Base-by-base conservation (phyloP, 2,113 vertebrate species). In the Ophthalmolycus amberensis region DNA sequence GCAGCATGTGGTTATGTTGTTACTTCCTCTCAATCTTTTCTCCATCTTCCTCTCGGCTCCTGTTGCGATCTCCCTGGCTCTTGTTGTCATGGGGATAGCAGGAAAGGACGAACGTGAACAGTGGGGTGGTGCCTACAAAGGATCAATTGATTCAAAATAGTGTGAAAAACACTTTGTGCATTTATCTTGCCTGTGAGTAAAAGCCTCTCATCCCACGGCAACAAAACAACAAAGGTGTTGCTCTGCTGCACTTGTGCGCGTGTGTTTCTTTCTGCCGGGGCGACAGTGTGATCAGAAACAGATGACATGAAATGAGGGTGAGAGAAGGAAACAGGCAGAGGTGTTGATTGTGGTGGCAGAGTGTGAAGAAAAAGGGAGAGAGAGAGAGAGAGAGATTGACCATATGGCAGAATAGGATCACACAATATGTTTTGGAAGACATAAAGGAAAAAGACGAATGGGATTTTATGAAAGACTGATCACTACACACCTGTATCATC, bases 11-110 rank as follows among this genome's bases (percentile, higher is more conserved):
- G 6, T 63, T 72, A 38, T 71, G 46, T 60, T 60, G 0, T 67
- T 54, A 16, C 95, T 95, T 96, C 44, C 94, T 89, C 50, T 96
- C 63, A 48, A 70, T 77, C 44, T 50, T 42, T 34, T 63, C 29
- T 70, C 65, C 56, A 75, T 84, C 66, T 73, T 82, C 62, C 62
- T 58, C 63, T 76, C 54, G 52, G 64, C 83, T 87, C n/a, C 65
- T 54, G 59, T 64, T 74, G 54, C 63, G 22, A 85, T 85, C 79
- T 82, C 69, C 22, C 58, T 78, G 52, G 64, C 71, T 62, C 68
- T 44, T 78, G 88, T 92, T 85, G 85, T 88, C 86, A 94, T 93
- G 86, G 90, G 75, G 85, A 92, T 78, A 42, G 80, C 72, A 67
- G 62, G 74, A 77, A 69, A 77, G 56, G 74, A 84, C 2, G 50